phyloP scores from a whole-genome alignment of 2,888 invertebrate species.

The Drosophila melanosoma region DNA sequence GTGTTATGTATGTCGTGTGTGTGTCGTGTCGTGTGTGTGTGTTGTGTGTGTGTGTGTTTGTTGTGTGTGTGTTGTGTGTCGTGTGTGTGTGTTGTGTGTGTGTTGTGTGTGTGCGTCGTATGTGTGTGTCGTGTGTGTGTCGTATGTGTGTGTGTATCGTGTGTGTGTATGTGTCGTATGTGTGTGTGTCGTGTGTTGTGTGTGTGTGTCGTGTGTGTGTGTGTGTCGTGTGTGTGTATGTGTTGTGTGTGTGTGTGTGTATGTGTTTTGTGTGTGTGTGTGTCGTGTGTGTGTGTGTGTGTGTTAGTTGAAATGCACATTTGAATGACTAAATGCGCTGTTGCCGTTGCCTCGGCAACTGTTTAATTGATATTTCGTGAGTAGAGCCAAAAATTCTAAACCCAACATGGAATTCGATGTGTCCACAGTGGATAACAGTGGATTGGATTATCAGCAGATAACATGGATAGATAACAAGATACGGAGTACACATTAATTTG shows the following conservation, averaged over 20 bases:
- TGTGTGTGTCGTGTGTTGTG: background rate
- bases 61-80: background rate
- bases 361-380: constrained; percentile 74
- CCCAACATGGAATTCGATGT: constrained; percentile 46
- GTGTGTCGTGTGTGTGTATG: background rate
- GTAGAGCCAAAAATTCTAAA: constrained; percentile 56
- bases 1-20: too few species aligned
- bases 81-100: background rate
- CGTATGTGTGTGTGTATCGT: constrained; percentile 1
- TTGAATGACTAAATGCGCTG: constrained; percentile 51
- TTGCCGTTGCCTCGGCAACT: constrained; percentile 44
- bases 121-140: background rate
- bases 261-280: background rate
- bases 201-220: background rate
- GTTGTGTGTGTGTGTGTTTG: background rate
- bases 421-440: constrained; percentile 30
- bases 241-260: background rate
- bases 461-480: background rate
- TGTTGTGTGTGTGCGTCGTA: too few species aligned
- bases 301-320: constrained; percentile 35
- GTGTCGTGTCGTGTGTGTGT: background rate
- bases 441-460: background rate
- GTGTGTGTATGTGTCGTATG: too few species aligned
- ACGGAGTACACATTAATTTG: background rate
- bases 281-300: background rate